Conservation (phyloP, 2,888 invertebrate genomes). For the Pristionchus maxplancki region DNA sequence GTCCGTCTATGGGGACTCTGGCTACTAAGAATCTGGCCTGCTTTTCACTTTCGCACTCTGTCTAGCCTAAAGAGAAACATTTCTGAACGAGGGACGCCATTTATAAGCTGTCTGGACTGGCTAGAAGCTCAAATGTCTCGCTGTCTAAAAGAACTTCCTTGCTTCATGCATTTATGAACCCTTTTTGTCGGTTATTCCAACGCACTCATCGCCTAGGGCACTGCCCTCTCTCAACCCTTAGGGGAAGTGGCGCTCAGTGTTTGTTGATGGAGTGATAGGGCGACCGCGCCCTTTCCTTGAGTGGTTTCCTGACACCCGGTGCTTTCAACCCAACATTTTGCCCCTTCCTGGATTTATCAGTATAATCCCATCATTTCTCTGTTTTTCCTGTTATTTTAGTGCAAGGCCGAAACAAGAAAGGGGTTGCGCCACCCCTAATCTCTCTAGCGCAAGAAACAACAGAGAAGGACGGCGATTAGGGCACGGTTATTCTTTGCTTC, state of each 20-base stretch:
- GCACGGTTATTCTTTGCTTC: constrained; percentile 10
- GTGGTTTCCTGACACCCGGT: neutral
- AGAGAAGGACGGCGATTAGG: neutral
- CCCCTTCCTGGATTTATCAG: neutral
- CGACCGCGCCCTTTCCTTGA: neutral
- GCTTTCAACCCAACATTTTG: neutral
- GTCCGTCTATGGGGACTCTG: too few species aligned
- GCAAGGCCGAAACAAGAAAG: neutral
- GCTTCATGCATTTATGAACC: too few species aligned
- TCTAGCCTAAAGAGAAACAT: too few species aligned
- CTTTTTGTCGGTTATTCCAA: too few species aligned
- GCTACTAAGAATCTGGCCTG: too few species aligned
- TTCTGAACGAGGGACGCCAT: too few species aligned
- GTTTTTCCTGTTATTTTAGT: neutral
- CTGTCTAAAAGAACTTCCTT: too few species aligned
- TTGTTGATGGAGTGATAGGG: neutral
- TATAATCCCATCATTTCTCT: neutral
- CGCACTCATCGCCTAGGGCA: neutral
- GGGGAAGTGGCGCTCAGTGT: neutral
- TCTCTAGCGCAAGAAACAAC: constrained; percentile 1
- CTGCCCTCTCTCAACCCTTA: neutral
- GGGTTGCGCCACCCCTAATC: constrained; percentile 13
- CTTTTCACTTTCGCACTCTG: too few species aligned
- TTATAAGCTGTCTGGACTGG: too few species aligned
- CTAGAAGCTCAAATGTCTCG: too few species aligned